Base-by-base conservation (phyloP, 2,113 vertebrate species). In the Dendrocopos noguchii region DNA sequence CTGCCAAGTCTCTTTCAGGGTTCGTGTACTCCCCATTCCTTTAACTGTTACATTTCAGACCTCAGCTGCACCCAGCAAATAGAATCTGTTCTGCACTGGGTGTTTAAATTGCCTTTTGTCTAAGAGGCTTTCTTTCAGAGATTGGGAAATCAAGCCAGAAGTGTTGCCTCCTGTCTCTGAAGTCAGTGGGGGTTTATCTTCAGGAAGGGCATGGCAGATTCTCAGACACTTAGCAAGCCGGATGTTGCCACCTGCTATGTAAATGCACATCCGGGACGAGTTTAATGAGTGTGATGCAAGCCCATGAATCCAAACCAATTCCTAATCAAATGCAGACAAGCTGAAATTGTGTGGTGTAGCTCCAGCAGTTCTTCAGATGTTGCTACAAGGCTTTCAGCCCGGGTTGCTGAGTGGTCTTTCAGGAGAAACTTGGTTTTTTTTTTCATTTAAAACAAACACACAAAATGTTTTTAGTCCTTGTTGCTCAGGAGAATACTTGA, bases 41-140 rank as follows among this genome's bases (percentile, higher is more conserved):
- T 83, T 86, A 88, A 80, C 79, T 94, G 57, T 39, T 80, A 15
- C 16, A 14, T 80, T 92, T 92, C 81, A 82, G 60, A 59, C 34
- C 31, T 94, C 42, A 52, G 11, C 61, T 80, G 68, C 52, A 28
- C 63, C 52, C 87, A 56, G 20, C 17, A 74, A 73, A 60, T 77
- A 14, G 61, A 84, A 53, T 78, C 12, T 42, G 55, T 83, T 87
- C 72, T 83, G 44, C 6, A 8, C 8, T 71, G 42, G 25, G 24
- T 71, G 31, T 71, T 93, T 74, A 63, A 88, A 87, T 90, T 95
- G 47, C 36, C 29, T 87, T 89, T 91, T 88, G 50, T 84, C 27
- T 44, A 46, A 74, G 67, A 86, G 34, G 59, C 63, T 94, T 87
- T 88, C 57, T 71, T 84, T 42, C 59, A 27, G 72, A 76, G 56